Percentiles rank a stretch among this genome's conserved stretches.
Conservation (phyloP, 2,888 invertebrate species). For the Tuberolachnus salignus region DNA sequence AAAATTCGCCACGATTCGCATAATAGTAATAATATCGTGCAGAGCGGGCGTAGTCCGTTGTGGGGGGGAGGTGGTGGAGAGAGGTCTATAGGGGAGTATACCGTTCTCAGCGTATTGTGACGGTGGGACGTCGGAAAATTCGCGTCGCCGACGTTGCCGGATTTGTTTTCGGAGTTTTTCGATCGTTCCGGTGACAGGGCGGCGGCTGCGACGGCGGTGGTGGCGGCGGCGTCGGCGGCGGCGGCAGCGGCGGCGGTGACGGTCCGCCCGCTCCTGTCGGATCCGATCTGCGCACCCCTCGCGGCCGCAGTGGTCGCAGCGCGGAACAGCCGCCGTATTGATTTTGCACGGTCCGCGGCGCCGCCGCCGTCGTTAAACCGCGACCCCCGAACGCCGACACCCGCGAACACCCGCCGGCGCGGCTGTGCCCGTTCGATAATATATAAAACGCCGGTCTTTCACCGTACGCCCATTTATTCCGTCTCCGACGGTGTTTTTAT, state of each 20-base stretch:
- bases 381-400: background rate
- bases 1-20: too few relatives aligned
- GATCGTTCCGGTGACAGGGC: constrained; percentile 13
- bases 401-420: background rate
- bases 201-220: background rate
- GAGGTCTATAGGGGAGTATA: background rate
- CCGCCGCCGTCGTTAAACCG: background rate
- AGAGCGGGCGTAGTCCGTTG: too few relatives aligned
- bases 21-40: too few relatives aligned
- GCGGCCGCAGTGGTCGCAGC: too few relatives aligned
- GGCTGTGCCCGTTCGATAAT: constrained; percentile 26
- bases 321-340: constrained; percentile 34
- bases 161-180: constrained; percentile 8
- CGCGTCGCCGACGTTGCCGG: constrained; percentile 43
- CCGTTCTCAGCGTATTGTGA: background rate
- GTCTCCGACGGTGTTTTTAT: constrained; percentile 18
- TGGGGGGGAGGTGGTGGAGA: too few relatives aligned
- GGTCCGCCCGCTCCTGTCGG: background rate
- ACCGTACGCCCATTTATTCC: background rate
- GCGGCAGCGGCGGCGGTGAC: background rate
- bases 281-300: constrained; percentile 48
- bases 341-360: constrained; percentile 45
- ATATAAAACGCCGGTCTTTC: background rate
- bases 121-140: constrained; percentile 2
- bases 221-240: constrained; percentile 38